These are phyloP conservation scores for Kryptolebias marmoratus DNA, from an alignment of 2,113 vertebrate genomes.

Conservation along the genomic window DNA sequence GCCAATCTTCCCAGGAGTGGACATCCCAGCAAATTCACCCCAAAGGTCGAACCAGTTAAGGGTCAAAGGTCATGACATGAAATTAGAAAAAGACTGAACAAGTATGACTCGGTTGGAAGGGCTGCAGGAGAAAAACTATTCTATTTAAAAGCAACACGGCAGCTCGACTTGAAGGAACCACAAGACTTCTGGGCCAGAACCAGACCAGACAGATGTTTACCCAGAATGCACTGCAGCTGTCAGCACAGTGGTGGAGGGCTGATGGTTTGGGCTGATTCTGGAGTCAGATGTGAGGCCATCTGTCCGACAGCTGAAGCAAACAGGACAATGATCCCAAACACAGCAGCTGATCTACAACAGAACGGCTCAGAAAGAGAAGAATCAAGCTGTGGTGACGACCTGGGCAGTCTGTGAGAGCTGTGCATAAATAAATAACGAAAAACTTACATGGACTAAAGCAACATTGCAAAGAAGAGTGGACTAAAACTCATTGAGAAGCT, in stretches of 20 bases:
- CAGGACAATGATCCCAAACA: too few relatives aligned
- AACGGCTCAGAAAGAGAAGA: too few relatives aligned
- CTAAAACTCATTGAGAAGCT: background rate
- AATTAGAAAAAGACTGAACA: background rate
- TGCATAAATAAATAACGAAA: background rate
- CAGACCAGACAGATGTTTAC: too few relatives aligned
- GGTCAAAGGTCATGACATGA: background rate
- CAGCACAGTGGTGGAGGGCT: background rate
- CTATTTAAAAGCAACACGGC: background rate
- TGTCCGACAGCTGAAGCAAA: too few relatives aligned
- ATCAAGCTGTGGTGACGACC: too few relatives aligned
- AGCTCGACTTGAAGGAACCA: background rate
- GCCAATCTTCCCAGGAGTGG: background rate
- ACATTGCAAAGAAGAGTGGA: too few relatives aligned
- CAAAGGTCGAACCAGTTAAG: background rate
- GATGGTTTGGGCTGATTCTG: background rate
- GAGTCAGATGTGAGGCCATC: too few relatives aligned
- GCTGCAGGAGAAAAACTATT: background rate
- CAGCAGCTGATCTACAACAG: too few relatives aligned
- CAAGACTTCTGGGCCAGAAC: too few relatives aligned
- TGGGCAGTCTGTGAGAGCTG: background rate
- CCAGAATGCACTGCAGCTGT: too few relatives aligned
- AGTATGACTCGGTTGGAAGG: background rate
- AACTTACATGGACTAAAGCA: too few relatives aligned
- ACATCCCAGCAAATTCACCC: background rate